These are phyloP conservation scores for Lepus townsendii DNA, from an alignment of 2,797 vertebrate genomes.

Conservation along the genomic window DNA sequence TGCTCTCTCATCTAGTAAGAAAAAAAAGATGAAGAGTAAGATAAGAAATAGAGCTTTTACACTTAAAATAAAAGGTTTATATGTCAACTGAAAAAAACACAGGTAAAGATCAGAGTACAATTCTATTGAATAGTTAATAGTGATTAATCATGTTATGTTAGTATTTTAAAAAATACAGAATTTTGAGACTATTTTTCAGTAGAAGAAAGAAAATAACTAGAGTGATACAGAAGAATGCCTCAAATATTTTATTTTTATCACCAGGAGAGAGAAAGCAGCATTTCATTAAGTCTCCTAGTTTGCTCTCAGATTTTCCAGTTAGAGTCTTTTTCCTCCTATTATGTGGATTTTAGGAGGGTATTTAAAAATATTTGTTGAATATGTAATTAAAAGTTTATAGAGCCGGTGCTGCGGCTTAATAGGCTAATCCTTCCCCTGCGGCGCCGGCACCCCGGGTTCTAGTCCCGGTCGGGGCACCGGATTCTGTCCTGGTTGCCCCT, in stretches of 20 bases:
- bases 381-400: no score
- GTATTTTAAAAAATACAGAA: background rate
- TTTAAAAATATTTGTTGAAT: no score
- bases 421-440: no score
- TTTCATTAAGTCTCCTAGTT: background rate
- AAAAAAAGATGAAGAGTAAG: conserved; percentile 56
- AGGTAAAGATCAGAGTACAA: conserved; percentile 31
- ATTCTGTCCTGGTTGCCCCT: no score
- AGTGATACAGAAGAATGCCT: background rate
- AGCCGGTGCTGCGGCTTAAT: no score
- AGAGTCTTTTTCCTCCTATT: background rate
- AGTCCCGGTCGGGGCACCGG: no score
- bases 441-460: no score
- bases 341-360: no score
- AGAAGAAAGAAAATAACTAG: background rate
- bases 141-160: background rate
- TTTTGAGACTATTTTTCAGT: background rate
- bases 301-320: background rate
- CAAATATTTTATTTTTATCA: background rate
- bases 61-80: conserved; percentile 59
- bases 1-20: conserved; percentile 56
- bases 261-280: background rate
- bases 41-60: conserved; percentile 57
- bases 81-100: conserved; percentile 40
- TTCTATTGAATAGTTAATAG: background rate